Evolutionary conservation across 2,797 vertebrate genomes (phyloP).

Genomic region (Leptoclinus maculatus): DNA sequence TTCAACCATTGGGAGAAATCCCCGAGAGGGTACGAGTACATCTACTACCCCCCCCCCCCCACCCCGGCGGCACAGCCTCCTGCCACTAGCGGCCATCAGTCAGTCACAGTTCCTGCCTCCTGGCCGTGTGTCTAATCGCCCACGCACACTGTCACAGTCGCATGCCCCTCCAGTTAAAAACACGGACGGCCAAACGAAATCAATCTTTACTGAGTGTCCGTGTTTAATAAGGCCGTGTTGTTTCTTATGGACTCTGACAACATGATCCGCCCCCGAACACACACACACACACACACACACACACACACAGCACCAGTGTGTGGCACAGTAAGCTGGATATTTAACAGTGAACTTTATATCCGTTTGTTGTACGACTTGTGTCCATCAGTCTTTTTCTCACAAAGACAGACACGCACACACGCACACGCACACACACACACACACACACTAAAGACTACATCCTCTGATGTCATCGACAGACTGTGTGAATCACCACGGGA

Average conservation of each 20-base stretch:
- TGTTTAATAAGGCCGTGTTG: conserved; percentile 70
- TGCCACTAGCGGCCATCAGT: conserved; percentile 66
- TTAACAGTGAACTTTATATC: neutral
- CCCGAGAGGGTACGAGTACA: conserved; percentile 38
- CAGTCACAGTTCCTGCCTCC: conserved; percentile 69
- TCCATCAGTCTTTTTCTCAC: neutral
- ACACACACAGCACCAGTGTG: neutral
- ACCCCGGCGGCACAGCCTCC: conserved; percentile 1
- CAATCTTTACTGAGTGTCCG: conserved; percentile 72
- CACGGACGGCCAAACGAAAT: conserved; percentile 68
- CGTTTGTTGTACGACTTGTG: neutral
- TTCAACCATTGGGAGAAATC: conserved; percentile 28
- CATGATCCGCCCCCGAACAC: conserved; percentile 31
- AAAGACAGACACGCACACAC: neutral
- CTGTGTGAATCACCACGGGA: conserved; percentile 46
- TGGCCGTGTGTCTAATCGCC: conserved; percentile 62
- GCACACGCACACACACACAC: neutral
- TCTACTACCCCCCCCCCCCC: conserved; percentile 7
- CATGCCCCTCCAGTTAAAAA: conserved; percentile 61
- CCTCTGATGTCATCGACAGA: conserved; percentile 56
- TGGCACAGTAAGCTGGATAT: conserved; percentile 6
- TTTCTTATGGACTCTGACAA: conserved; percentile 76
- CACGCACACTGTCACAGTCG: conserved; percentile 60
- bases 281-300: conserved; percentile 21
- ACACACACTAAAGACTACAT: conserved; percentile 19